These are phyloP conservation scores for Drosophila quadrilineata DNA, from an alignment of 1,140 invertebrate species.

Conservation along the genomic window DNA sequence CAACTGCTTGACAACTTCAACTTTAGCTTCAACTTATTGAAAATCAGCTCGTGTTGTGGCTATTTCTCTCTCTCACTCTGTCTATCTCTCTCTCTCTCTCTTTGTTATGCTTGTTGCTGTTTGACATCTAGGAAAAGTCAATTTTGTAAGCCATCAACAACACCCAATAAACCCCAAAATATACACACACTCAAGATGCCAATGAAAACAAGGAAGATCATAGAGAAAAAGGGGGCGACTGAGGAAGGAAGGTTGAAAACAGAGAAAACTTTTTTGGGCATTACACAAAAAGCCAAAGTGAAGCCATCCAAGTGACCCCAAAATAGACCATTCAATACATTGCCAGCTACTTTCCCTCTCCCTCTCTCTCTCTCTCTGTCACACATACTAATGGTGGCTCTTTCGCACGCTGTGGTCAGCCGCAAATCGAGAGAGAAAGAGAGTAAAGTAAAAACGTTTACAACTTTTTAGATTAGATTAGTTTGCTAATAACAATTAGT, in stretches of 20 bases:
- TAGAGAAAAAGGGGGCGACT: background rate
- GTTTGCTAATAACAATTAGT: slow-evolving; percentile 81
- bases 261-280: slow-evolving; percentile 48
- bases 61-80: slow-evolving; percentile 11
- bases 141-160: slow-evolving; percentile 70
- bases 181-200: slow-evolving; percentile 39
- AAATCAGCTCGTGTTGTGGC: slow-evolving; percentile 47
- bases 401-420: slow-evolving; percentile 30
- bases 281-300: slow-evolving; percentile 50
- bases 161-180: slow-evolving; percentile 70
- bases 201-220: background rate
- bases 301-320: slow-evolving; percentile 60
- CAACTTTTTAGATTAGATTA: slow-evolving; percentile 81
- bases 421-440: no score
- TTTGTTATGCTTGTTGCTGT: slow-evolving; percentile 30
- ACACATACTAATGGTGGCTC: background rate
- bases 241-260: background rate
- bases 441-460: slow-evolving; percentile 79
- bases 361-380: background rate
- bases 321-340: slow-evolving; percentile 69
- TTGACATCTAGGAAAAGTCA: slow-evolving; percentile 75
- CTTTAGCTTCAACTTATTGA: slow-evolving; percentile 52
- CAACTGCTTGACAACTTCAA: slow-evolving; percentile 58
- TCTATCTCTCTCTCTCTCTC: background rate
- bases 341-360: slow-evolving; percentile 47